Conservation (phyloP, 2,797 vertebrate species). For the Rhynchotus rufescens region DNA sequence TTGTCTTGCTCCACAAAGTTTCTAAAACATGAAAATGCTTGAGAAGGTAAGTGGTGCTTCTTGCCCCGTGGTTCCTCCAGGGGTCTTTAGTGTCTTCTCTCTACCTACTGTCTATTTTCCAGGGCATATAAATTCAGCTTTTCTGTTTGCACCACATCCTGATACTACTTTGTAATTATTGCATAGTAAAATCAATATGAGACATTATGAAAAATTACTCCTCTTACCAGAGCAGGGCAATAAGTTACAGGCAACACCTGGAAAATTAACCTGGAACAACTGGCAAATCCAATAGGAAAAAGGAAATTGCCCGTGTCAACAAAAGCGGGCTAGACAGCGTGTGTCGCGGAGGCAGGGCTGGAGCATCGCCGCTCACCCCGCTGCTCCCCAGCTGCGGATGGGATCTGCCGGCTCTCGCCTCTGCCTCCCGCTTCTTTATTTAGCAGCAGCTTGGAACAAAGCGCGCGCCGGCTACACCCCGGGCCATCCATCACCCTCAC, state of each 20-base stretch:
- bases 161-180: neutral
- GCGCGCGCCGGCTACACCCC: conserved; percentile 57
- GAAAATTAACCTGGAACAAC: neutral
- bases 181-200: neutral
- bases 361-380: neutral
- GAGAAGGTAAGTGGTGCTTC: neutral
- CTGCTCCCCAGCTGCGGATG: neutral
- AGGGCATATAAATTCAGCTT: neutral
- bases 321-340: neutral
- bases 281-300: neutral
- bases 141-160: neutral
- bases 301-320: neutral
- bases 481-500: conserved; percentile 66
- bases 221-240: neutral
- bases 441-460: conserved; percentile 72
- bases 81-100: neutral
- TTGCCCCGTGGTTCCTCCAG: neutral
- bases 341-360: neutral
- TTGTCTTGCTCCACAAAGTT: conserved; percentile 28
- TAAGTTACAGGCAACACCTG: neutral
- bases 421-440: conserved; percentile 67
- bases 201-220: neutral
- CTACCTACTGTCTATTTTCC: neutral
- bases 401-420: conserved; percentile 45
- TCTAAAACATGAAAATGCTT: neutral